These are phyloP conservation scores for Pandemis heparana DNA, from an alignment of 2,888 invertebrate genomes.

Conservation along the genomic window DNA sequence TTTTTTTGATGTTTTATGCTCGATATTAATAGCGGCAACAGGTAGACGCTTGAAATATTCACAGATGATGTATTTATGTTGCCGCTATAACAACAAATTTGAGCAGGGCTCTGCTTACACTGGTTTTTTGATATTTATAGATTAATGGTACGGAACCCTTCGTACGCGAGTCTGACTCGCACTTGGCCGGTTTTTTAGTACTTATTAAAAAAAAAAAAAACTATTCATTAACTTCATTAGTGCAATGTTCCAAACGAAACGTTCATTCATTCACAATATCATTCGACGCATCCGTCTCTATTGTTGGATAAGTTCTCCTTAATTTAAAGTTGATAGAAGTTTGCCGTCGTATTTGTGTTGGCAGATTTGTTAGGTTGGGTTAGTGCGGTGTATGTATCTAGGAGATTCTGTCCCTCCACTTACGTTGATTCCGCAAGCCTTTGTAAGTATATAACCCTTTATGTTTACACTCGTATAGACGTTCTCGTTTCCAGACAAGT, in stretches of 20 bases:
- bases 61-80: too few species aligned
- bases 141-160: too few species aligned
- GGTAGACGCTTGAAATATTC: too few species aligned
- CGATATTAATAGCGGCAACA: too few species aligned
- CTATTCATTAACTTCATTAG: constrained; percentile 5
- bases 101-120: too few species aligned
- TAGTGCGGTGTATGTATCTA: constrained; percentile 41
- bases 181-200: too few species aligned
- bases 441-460: constrained; percentile 43
- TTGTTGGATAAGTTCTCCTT: constrained; percentile 48
- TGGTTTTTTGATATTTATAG: too few species aligned
- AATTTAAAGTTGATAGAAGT: constrained; percentile 44
- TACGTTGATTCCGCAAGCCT: constrained; percentile 44
- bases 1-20: too few species aligned
- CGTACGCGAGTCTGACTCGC: too few species aligned
- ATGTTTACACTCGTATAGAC: constrained; percentile 30
- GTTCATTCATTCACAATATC: constrained; percentile 12
- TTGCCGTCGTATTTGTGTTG: constrained; percentile 43
- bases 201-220: too few species aligned
- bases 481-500: constrained; percentile 33
- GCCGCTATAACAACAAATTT: too few species aligned
- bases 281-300: constrained; percentile 22
- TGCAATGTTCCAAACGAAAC: constrained; percentile 7
- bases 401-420: constrained; percentile 46
- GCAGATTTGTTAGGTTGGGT: constrained; percentile 41